Percentiles rank a stretch among this genome's conserved stretches.
Conservation (phyloP, 2,888 invertebrate species). For the Cerceris ruficornis region DNA sequence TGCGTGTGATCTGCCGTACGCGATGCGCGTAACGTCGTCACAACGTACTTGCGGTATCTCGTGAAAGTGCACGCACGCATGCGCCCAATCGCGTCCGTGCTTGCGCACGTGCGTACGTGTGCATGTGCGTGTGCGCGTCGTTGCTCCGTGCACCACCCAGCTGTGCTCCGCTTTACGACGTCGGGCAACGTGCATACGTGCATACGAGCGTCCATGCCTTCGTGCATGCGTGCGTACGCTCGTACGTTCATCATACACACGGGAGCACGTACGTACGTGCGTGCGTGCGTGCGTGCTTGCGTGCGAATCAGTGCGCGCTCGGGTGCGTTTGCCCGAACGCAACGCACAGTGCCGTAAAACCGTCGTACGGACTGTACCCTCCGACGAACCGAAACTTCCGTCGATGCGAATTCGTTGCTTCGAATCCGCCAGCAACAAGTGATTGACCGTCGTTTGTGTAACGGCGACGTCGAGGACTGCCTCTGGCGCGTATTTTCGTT, state of each 20-base stretch:
- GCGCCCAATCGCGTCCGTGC: constrained; percentile 69
- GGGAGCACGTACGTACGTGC: constrained; percentile 15
- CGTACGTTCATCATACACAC: too few relatives aligned
- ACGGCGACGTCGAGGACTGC: neutral
- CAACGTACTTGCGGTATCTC: constrained; percentile 64
- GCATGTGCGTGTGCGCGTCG: constrained; percentile 30
- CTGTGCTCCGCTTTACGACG: constrained; percentile 37
- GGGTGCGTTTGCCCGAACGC: constrained; percentile 53
- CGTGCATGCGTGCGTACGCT: constrained; percentile 22
- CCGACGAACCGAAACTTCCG: neutral
- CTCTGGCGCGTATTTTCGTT: neutral
- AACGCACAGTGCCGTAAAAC: constrained; percentile 53
- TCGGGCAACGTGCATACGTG: constrained; percentile 17
- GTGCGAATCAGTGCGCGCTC: constrained; percentile 63
- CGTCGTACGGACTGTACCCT: constrained; percentile 26
- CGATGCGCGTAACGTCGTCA: constrained; percentile 59
- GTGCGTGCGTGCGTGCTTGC: constrained; percentile 34
- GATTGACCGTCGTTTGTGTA: constrained; percentile 1
- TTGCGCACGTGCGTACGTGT: constrained; percentile 58
- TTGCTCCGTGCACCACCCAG: constrained; percentile 34
- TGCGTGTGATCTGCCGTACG: constrained; percentile 50
- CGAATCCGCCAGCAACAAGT: constrained; percentile 18
- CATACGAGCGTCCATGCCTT: constrained; percentile 6
- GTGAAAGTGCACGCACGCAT: constrained; percentile 59
- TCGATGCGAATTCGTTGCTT: neutral